These are phyloP conservation scores for Nesidiocoris tenuis DNA, from an alignment of 2,888 invertebrate species.

Conservation along the genomic window DNA sequence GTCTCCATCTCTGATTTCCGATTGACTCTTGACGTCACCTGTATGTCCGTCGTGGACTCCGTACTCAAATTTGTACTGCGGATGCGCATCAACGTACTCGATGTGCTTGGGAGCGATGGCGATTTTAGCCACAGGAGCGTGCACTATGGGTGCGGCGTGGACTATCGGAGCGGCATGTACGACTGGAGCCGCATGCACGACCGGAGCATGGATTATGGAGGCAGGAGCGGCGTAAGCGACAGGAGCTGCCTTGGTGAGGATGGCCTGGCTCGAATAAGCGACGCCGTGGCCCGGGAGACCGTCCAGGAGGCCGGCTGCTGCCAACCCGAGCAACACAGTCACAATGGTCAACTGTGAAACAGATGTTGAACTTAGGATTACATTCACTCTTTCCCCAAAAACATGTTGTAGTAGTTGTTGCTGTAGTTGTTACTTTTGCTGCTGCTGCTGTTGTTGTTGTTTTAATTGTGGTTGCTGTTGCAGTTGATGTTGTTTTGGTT, in stretches of 20 bases:
- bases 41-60: slow-evolving; percentile 57
- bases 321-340: slow-evolving; percentile 21
- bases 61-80: slow-evolving; percentile 56
- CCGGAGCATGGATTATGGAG: no score
- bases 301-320: slow-evolving; percentile 29
- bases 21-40: slow-evolving; percentile 57
- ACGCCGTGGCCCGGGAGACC: slow-evolving; percentile 14
- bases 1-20: slow-evolving; percentile 57
- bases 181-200: slow-evolving; percentile 19
- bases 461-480: no score
- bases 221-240: slow-evolving; percentile 24
- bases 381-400: no score
- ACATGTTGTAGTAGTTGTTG: no score
- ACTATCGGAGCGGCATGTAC: slow-evolving; percentile 8
- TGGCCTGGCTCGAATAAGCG: slow-evolving; percentile 36
- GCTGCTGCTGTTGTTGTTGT: no score
- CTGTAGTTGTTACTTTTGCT: no score
- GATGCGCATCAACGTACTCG: slow-evolving; percentile 48
- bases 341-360: slow-evolving; percentile 28
- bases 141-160: slow-evolving; percentile 14
- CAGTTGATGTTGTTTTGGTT: no score
- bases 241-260: slow-evolving; percentile 16
- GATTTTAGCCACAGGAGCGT: slow-evolving; percentile 24
- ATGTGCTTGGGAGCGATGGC: slow-evolving; percentile 28
- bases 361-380: background rate